These are phyloP conservation scores for Pristionchus fissidentatus DNA, from an alignment of 2,888 invertebrate genomes.

Conservation along the genomic window DNA sequence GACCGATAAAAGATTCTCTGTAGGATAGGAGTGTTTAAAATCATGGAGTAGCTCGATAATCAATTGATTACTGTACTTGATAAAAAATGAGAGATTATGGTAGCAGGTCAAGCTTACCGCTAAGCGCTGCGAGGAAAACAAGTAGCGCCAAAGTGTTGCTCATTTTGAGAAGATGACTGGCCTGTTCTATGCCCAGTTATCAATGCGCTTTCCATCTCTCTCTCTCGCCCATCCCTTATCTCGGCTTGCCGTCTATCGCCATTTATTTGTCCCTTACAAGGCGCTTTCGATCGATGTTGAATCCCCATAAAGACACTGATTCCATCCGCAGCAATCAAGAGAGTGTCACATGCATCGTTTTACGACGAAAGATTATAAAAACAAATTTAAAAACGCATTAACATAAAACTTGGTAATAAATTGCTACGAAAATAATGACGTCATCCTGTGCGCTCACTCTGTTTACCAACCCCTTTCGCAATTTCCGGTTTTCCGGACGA, in stretches of 20 bases:
- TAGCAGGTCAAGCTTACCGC: background rate
- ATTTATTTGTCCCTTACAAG: no score
- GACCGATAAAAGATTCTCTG: no score
- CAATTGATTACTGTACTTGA: no score
- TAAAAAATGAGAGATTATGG: background rate
- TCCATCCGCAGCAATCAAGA: background rate
- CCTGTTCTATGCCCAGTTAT: slow-evolving; percentile 23
- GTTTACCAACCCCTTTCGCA: no score
- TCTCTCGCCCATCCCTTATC: slow-evolving; percentile 10
- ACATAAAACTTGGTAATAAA: background rate
- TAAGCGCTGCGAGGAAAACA: background rate
- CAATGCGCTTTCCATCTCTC: background rate
- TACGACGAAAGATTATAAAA: background rate
- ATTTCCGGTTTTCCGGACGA: background rate
- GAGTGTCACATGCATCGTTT: no score
- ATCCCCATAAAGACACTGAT: slow-evolving; percentile 22
- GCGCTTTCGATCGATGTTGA: background rate
- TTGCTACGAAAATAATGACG: background rate
- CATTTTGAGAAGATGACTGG: slow-evolving; percentile 12
- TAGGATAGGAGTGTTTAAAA: no score
- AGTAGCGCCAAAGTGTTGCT: background rate
- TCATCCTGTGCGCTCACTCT: background rate
- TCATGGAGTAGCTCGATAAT: no score
- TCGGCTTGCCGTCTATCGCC: background rate
- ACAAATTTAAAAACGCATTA: background rate